Evolutionary conservation across 1,140 invertebrate genomes (phyloP).

Genomic region (Eumaeus atala): DNA sequence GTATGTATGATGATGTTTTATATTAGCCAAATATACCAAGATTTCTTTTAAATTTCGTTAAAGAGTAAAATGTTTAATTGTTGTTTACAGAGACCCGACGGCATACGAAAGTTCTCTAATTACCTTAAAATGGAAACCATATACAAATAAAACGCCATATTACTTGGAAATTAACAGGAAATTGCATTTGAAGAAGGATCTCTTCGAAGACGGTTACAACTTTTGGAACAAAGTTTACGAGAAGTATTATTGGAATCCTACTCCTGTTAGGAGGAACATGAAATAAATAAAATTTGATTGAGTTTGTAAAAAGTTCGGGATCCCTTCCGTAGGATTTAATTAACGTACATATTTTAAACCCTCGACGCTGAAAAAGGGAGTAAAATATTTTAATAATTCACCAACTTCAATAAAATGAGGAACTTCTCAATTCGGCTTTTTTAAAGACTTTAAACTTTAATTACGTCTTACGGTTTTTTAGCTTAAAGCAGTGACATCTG

Average conservation of each 20-base stretch:
- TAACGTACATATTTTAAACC: background rate
- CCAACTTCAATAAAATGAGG: too few species aligned
- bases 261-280: conserved; percentile 13
- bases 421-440: too few species aligned
- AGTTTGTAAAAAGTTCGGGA: conserved; percentile 8
- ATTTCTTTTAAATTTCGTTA: too few species aligned
- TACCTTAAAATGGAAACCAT: conserved; percentile 45
- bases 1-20: too few species aligned
- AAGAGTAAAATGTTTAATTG: conserved; percentile 1
- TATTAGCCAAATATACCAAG: too few species aligned
- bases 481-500: too few species aligned
- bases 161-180: conserved; percentile 46
- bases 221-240: conserved; percentile 57
- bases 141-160: conserved; percentile 37
- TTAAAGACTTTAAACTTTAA: too few species aligned
- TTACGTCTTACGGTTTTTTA: too few species aligned
- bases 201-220: conserved; percentile 38
- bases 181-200: conserved; percentile 38
- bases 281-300: conserved; percentile 12
- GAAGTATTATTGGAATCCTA: conserved; percentile 53
- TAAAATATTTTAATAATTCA: too few species aligned
- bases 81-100: conserved; percentile 52
- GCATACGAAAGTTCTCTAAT: conserved; percentile 49
- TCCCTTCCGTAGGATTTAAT: background rate
- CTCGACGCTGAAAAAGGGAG: too few species aligned